A percentile compares a stretch with the other conserved stretches of the same genome.
phyloP scores from a whole-genome alignment of 1,140 invertebrate genomes.

The Drosophila bocqueti region DNA sequence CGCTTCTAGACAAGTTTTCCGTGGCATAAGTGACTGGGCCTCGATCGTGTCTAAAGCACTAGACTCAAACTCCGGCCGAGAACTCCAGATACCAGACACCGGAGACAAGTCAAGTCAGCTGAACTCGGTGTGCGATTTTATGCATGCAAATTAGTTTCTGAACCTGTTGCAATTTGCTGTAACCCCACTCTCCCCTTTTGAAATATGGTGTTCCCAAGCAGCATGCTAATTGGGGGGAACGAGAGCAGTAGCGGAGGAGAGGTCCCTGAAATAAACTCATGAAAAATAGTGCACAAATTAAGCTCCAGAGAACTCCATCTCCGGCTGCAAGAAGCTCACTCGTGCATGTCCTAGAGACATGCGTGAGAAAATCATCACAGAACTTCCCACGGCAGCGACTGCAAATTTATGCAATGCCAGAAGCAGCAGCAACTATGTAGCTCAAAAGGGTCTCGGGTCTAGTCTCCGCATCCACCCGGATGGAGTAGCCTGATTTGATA shows the following conservation, averaged over 20 bases:
- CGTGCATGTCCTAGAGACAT: conserved; percentile 84
- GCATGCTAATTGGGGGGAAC: conserved; percentile 67
- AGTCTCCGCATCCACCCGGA: not conserved
- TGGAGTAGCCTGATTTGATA: conserved; percentile 25
- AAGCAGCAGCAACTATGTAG: conserved; percentile 11
- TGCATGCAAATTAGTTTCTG: conserved; percentile 83
- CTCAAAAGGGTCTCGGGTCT: conserved; percentile 8
- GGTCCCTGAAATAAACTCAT: conserved; percentile 56
- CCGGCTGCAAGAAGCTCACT: conserved; percentile 51
- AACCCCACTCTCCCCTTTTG: not conserved
- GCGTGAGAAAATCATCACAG: conserved; percentile 79
- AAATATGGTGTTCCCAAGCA: conserved; percentile 51
- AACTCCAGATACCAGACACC: conserved; percentile 26
- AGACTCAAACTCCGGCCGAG: conserved; percentile 23
- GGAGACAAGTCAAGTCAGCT: conserved; percentile 43
- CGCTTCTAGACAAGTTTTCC: conserved; percentile 65
- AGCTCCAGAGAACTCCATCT: conserved; percentile 17
- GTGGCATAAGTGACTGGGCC: conserved; percentile 45
- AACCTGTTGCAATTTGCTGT: conserved; percentile 78
- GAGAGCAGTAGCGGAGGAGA: conserved; percentile 25
- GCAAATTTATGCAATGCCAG: conserved; percentile 73
- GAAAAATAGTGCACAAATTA: conserved; percentile 78
- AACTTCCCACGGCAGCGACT: conserved; percentile 69
- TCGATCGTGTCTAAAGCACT: conserved; percentile 48
- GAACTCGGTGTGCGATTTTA: conserved; percentile 68